A percentile compares a stretch with the other conserved stretches of the same genome.
Conservation (phyloP, 2,113 vertebrate species). For the Porphyrio hochstetteri region DNA sequence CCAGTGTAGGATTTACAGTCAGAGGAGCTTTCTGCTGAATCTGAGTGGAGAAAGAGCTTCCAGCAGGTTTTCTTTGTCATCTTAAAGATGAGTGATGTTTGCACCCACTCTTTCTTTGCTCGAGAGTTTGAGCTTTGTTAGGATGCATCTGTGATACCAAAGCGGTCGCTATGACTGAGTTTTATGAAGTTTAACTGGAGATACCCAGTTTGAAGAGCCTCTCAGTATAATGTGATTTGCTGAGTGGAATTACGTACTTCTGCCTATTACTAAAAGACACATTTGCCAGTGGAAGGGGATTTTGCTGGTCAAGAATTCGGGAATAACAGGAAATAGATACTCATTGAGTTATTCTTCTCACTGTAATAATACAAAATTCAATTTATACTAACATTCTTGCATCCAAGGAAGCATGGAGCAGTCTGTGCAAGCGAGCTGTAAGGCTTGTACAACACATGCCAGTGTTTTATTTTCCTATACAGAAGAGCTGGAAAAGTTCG, state of each 20-base stretch:
- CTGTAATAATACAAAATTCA: background rate
- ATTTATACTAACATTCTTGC: background rate
- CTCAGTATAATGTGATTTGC: background rate
- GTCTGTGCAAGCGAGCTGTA: background rate
- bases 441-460: background rate
- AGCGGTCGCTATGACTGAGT: background rate
- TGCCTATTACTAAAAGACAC: background rate
- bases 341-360: background rate
- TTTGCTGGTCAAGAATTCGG: background rate
- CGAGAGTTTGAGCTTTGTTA: background rate
- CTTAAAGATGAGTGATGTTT: background rate
- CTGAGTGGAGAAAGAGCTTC: background rate
- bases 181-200: background rate
- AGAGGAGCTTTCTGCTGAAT: background rate
- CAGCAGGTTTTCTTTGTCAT: background rate
- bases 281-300: background rate
- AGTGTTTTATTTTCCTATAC: background rate
- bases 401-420: rapidly evolving
- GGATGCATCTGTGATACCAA: background rate
- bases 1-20: background rate
- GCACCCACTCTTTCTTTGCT: background rate
- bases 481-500: background rate
- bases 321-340: background rate
- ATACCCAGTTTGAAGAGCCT: background rate
- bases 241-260: background rate